Base-by-base conservation (phyloP, 2,797 vertebrate genomes). In the Mormyrops attenuatus region DNA sequence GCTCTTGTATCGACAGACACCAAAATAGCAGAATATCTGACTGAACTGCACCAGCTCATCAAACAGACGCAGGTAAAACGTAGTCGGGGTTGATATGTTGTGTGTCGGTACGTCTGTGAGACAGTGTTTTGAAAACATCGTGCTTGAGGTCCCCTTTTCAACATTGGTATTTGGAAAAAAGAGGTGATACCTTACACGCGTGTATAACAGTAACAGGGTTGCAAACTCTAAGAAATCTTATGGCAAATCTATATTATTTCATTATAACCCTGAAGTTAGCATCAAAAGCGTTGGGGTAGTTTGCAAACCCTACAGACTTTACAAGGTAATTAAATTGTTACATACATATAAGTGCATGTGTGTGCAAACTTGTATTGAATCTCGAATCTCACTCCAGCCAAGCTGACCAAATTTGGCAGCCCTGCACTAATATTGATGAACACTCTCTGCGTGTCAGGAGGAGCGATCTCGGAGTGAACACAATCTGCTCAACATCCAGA, bases 401-500 rank as follows among this genome's bases (percentile, higher is more conserved):
- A 73, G 66, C 30, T 73, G 30, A 38, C 30, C 69, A 73, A 20
- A 73, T 15, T 73, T 4, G 47, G 22, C 26, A 73, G 47, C 47
- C 7, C 4, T 82, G 38, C 44, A 41, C 20, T 84, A 41, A 63
- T 41, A 84, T 50, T 22, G 20, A 69, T 49, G 5, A 52, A 26
- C 82, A 52, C n/a, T 85, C 82, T 85, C 9, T 82, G 38, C 3
- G 0, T 92, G 69, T 0, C 91, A 98, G 97, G 97, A 98, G 93
- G 97, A 98, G 90, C 94, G 97, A 2, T 97, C 97, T 0, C 95
- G 97, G 90, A 98, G 97, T 8, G 97, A 98, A 92, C 97, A 98
- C 94, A 98, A 98, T 44, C 94, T 98, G 89, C 96, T 98, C 91
- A 98, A 98, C 93, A 98, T 98, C 85, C 97, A 98, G 96, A 98